A percentile compares a stretch with the other conserved stretches of the same genome.
phyloP scores from a whole-genome alignment of 2,888 invertebrate species.

The Ametastegia equiseti region DNA sequence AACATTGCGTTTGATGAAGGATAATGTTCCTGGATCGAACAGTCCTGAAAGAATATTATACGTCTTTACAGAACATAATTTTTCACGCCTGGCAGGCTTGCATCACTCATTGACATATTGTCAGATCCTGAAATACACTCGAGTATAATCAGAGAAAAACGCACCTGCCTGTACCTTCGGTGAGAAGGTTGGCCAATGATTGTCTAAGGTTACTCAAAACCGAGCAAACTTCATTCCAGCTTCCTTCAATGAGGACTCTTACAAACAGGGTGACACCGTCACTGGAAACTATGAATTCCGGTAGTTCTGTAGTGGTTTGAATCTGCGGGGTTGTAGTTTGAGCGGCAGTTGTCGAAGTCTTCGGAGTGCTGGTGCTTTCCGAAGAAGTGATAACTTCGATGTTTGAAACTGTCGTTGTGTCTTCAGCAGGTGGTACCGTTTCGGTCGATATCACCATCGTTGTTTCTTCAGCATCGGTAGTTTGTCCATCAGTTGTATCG shows the following conservation, averaged over 20 bases:
- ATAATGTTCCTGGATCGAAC: conserved; percentile 65
- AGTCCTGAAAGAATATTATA: conserved; percentile 59
- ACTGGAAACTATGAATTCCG: conserved; percentile 8
- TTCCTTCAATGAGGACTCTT: conserved; percentile 67
- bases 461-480: conserved; percentile 39
- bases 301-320: conserved; percentile 7
- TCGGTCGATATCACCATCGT: conserved; percentile 46
- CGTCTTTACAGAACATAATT: background rate
- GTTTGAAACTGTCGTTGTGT: conserved; percentile 39
- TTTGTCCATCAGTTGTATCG: conserved; percentile 19
- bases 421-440: conserved; percentile 39
- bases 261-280: conserved; percentile 53
- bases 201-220: conserved; percentile 60
- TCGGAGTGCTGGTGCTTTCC: conserved; percentile 12
- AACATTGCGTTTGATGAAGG: conserved; percentile 67
- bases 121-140: background rate
- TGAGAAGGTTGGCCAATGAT: conserved; percentile 63
- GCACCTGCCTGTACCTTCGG: conserved; percentile 61
- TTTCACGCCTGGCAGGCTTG: background rate
- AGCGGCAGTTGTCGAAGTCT: conserved; percentile 12
- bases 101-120: background rate
- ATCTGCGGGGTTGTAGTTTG: conserved; percentile 4
- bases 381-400: conserved; percentile 8
- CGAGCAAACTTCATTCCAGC: conserved; percentile 65
- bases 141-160: conserved; percentile 48